Evolutionary conservation across 30 jellyfish, hydroid and myxozoan genomes (phyloP).

Genomic region (Sanderia malayensis): DNA sequence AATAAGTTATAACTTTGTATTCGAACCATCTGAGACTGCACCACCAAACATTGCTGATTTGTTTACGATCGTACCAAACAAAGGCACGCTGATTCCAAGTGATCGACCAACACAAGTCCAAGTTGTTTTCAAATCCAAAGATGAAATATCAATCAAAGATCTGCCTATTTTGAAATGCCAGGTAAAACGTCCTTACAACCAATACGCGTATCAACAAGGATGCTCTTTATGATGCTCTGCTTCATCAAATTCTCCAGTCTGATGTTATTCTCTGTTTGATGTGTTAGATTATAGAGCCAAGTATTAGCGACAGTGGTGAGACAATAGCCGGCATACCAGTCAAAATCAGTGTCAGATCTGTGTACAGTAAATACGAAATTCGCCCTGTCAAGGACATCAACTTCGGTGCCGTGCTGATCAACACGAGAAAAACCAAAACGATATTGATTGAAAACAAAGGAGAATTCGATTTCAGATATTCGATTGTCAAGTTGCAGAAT

Average conservation of each 20-base stretch:
- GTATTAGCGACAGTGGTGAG: conserved; percentile 89
- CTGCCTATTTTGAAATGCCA: conserved; percentile 86
- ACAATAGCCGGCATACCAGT: conserved; percentile 93
- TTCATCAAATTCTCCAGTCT: neutral
- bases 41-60: conserved; percentile 42
- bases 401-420: conserved; percentile 89
- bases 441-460: conserved; percentile 89
- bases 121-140: conserved; percentile 67
- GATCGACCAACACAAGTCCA: conserved; percentile 96
- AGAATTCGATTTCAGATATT: conserved; percentile 84
- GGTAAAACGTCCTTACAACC: too few species aligned
- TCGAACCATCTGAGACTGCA: conserved; percentile 62
- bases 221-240: neutral
- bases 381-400: conserved; percentile 86
- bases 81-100: conserved; percentile 88
- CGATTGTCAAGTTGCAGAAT: conserved; percentile 60
- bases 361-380: conserved; percentile 88
- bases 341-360: conserved; percentile 85
- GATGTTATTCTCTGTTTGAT: neutral
- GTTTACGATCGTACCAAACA: conserved; percentile 70
- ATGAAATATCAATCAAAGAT: conserved; percentile 70
- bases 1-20: conserved; percentile 59
- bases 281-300: conserved; percentile 81
- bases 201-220: too few species aligned
- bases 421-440: conserved; percentile 86